A percentile compares a stretch with the other conserved stretches of the same genome.
Conservation (phyloP, 2,888 invertebrate species). For the Aelia acuminata region DNA sequence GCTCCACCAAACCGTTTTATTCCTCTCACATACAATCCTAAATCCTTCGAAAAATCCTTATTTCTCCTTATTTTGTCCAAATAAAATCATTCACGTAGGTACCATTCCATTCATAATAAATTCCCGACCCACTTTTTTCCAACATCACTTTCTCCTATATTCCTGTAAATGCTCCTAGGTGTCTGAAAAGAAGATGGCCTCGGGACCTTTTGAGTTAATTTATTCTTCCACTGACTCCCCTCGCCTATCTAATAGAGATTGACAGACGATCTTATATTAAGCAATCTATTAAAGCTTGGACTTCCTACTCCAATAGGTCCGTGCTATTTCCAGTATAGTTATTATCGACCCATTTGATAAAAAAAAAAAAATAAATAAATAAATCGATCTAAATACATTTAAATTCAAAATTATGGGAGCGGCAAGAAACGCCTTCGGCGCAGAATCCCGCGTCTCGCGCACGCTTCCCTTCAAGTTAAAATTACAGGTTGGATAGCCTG, state of each 20-base stretch:
- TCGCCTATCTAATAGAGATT: background rate
- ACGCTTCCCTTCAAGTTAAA: background rate
- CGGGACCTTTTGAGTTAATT: background rate
- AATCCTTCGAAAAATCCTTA: too few species aligned
- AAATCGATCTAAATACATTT: conserved; percentile 4
- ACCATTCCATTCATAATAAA: too few species aligned
- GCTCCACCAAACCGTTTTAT: too few species aligned
- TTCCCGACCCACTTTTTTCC: too few species aligned
- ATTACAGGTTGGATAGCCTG: background rate
- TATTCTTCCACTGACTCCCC: background rate
- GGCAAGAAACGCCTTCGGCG: background rate
- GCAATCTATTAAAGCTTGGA: background rate
- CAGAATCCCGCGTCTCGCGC: background rate
- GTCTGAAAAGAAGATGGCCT: too few species aligned
- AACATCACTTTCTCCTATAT: too few species aligned
- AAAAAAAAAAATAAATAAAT: background rate
- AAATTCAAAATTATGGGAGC: conserved; percentile 4
- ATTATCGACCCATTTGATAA: background rate
- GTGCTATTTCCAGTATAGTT: conserved; percentile 1
- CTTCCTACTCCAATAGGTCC: background rate
- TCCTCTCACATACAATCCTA: too few species aligned
- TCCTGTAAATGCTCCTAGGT: too few species aligned
- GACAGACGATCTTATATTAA: background rate
- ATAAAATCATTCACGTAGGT: too few species aligned
- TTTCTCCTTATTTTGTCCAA: too few species aligned